Evolutionary conservation across 1,140 invertebrate species (phyloP).

Genomic region (Rhagoletis pomonella): DNA sequence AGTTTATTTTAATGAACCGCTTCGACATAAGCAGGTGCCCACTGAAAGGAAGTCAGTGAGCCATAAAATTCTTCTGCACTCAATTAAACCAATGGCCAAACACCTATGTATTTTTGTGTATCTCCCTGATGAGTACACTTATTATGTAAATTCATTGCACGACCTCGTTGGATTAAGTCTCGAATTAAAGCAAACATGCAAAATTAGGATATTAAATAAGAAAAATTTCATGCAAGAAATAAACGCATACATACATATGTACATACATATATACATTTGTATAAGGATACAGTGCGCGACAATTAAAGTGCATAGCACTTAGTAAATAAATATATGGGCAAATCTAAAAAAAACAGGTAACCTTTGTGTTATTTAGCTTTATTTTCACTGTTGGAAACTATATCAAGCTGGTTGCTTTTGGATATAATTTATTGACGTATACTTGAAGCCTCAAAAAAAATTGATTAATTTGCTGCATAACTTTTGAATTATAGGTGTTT

Average conservation of each 20-base stretch:
- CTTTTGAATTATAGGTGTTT: too few species aligned
- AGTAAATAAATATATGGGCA: too few species aligned
- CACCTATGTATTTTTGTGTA: background rate
- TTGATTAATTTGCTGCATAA: too few species aligned
- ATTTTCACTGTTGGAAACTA: too few species aligned
- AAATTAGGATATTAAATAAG: background rate
- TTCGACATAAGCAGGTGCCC: constrained; percentile 33
- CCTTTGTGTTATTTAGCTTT: too few species aligned
- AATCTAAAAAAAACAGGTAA: too few species aligned
- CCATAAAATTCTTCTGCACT: constrained; percentile 19
- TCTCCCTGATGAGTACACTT: background rate
- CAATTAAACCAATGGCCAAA: constrained; percentile 15
- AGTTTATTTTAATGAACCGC: constrained; percentile 7
- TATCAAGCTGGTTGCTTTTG: too few species aligned
- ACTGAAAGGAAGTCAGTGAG: constrained; percentile 34
- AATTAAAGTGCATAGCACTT: background rate
- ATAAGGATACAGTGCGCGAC: background rate
- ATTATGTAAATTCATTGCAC: constrained; percentile 8
- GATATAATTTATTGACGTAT: too few species aligned
- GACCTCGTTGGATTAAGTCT: too few species aligned
- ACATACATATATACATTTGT: background rate
- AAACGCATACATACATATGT: background rate
- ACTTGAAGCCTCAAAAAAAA: too few species aligned
- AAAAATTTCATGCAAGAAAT: background rate
- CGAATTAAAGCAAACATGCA: background rate